Evolutionary conservation across 2,797 vertebrate species (phyloP).

Genomic region (Myripristis jacobus): DNA sequence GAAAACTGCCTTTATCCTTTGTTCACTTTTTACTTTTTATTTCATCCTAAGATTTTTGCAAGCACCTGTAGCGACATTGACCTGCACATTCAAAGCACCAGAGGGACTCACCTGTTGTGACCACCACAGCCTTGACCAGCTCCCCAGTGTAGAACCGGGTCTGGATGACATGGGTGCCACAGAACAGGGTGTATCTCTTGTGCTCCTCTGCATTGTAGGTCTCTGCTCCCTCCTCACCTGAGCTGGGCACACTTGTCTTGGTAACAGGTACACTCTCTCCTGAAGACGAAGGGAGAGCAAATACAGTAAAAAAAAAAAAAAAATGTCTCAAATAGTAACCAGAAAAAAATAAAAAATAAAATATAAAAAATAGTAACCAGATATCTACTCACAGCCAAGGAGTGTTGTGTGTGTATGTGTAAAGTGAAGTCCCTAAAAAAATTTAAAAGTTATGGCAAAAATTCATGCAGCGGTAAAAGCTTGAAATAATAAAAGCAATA

Average conservation of each 20-base stretch:
- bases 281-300: constrained; percentile 50
- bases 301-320: too few relatives aligned
- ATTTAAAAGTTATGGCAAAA: too few relatives aligned
- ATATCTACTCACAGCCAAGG: background rate
- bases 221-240: constrained; percentile 78
- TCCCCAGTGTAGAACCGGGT: constrained; percentile 95
- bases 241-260: constrained; percentile 93
- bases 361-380: too few relatives aligned
- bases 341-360: background rate
- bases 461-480: too few relatives aligned
- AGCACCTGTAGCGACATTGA: too few relatives aligned
- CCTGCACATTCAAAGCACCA: too few relatives aligned
- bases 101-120: constrained; percentile 88
- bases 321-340: too few relatives aligned
- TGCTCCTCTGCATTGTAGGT: constrained; percentile 88
- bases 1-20: too few relatives aligned
- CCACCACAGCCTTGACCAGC: constrained; percentile 93
- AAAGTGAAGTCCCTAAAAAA: too few relatives aligned
- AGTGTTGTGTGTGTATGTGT: background rate
- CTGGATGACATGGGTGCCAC: constrained; percentile 95
- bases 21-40: too few relatives aligned
- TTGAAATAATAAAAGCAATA: too few relatives aligned
- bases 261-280: constrained; percentile 98
- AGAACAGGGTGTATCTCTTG: constrained; percentile 93
- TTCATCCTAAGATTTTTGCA: too few relatives aligned